These are phyloP conservation scores for Globicephala melas DNA, from an alignment of 2,113 vertebrate genomes.

Conservation along the genomic window DNA sequence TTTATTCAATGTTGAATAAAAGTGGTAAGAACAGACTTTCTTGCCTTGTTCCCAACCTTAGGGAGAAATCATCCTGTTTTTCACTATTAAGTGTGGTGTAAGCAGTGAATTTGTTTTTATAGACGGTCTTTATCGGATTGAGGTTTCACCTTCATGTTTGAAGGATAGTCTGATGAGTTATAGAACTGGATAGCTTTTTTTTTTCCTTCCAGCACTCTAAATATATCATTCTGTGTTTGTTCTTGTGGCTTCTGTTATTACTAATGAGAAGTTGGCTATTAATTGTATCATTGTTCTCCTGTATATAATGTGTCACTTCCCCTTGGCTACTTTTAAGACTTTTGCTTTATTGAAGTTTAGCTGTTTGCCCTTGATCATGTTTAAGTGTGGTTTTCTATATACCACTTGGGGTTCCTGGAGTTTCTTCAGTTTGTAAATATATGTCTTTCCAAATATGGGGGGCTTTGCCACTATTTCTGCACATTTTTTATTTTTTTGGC, in stretches of 20 bases:
- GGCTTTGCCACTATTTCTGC: neutral
- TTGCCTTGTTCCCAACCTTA: neutral
- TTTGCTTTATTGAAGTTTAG: neutral
- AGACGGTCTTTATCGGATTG: neutral
- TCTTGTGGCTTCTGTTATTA: neutral
- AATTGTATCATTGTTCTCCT: neutral
- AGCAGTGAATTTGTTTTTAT: neutral
- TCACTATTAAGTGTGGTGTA: neutral
- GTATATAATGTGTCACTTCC: neutral
- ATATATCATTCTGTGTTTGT: neutral
- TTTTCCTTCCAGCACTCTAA: neutral
- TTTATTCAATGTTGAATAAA: neutral
- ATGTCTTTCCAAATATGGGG: neutral
- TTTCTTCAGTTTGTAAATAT: neutral
- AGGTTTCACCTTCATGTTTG: neutral
- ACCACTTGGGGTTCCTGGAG: neutral
- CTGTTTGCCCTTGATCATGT: neutral
- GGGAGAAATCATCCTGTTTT: neutral
- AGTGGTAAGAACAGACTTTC: neutral
- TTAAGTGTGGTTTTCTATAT: neutral
- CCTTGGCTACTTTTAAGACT: neutral
- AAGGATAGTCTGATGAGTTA: neutral
- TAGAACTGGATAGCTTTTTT: neutral
- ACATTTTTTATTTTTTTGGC: no score
- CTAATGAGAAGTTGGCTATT: neutral